A percentile compares a stretch with the other conserved stretches of the same genome.
phyloP scores from a whole-genome alignment of 2,113 vertebrate species.

The Siniperca knerii region DNA sequence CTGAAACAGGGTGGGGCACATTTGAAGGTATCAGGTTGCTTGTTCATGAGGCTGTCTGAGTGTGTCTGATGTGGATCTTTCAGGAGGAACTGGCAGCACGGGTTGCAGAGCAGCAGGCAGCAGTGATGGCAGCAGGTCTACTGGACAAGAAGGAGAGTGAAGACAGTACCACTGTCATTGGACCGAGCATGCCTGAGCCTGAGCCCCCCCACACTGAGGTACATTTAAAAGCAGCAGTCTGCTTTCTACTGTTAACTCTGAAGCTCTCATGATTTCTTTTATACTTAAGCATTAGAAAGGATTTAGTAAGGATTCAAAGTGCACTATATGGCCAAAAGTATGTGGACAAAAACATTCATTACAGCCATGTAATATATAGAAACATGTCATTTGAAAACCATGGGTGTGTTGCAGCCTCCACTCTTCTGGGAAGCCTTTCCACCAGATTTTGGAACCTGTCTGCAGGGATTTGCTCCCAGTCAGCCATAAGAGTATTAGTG shows the following conservation, averaged over 20 bases:
- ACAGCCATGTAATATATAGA: neutral
- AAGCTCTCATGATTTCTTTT: neutral
- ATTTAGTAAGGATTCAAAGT: neutral
- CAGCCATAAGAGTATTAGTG: neutral
- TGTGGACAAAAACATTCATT: neutral
- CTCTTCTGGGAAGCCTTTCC: neutral
- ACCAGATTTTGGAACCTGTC: neutral
- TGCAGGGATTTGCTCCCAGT: neutral
- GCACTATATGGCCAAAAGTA: neutral
- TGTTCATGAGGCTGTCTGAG: neutral
- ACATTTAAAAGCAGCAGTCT: neutral
- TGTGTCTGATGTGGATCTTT: conserved; percentile 3
- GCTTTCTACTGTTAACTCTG: neutral
- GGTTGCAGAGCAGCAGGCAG: conserved; percentile 85
- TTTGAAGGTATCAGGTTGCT: no score
- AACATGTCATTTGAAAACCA: neutral
- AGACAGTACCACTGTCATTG: conserved; percentile 84
- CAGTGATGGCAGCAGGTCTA: conserved; percentile 81
- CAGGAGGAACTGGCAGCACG: conserved; percentile 86
- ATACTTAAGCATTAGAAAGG: neutral
- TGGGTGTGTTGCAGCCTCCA: neutral
- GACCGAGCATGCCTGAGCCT: conserved; percentile 88
- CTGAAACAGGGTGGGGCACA: neutral
- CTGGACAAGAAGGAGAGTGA: conserved; percentile 84
- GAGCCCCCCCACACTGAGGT: conserved; percentile 86